These are phyloP conservation scores for Clepsis dumicolana DNA, from an alignment of 2,888 invertebrate species.

Conservation along the genomic window DNA sequence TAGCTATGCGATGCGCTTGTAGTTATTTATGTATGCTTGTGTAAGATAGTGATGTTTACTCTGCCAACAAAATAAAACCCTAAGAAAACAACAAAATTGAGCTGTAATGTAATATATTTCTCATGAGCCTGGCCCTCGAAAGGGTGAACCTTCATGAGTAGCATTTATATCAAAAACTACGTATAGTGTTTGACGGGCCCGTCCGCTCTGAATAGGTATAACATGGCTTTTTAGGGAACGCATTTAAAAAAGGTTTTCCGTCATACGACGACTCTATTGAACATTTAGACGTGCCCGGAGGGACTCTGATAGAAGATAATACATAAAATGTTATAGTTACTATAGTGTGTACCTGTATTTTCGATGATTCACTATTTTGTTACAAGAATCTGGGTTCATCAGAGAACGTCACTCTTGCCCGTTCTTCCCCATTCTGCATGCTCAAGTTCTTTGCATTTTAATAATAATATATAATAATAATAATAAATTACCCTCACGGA, in stretches of 20 bases:
- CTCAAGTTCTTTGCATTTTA: too few species aligned
- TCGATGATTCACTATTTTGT: not conserved
- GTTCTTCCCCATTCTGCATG: too few species aligned
- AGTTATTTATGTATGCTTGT: not conserved
- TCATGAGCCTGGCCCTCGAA: conserved; percentile 17
- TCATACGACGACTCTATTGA: conserved; percentile 21
- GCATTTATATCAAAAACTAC: conserved; percentile 39
- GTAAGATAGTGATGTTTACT: conserved; percentile 5
- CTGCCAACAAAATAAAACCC: conserved; percentile 14
- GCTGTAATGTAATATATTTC: conserved; percentile 16
- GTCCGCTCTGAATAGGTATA: conserved; percentile 7
- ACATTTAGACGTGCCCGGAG: conserved; percentile 10
- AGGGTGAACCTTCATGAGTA: conserved; percentile 33
- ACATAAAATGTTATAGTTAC: not conserved
- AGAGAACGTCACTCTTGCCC: too few species aligned
- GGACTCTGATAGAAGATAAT: conserved; percentile 20
- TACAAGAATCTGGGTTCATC: too few species aligned
- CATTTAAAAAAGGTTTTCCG: conserved; percentile 29
- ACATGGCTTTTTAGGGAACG: conserved; percentile 23
- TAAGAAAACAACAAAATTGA: conserved; percentile 26
- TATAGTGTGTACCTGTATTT: not conserved
- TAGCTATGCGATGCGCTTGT: not conserved
- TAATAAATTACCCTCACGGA: too few species aligned
- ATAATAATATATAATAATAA: too few species aligned
- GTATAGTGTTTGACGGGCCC: conserved; percentile 22